A percentile compares a stretch with the other conserved stretches of the same genome.
Evolutionary conservation across 2,888 invertebrate species (phyloP).

Genomic region (Ophion ellenae): DNA sequence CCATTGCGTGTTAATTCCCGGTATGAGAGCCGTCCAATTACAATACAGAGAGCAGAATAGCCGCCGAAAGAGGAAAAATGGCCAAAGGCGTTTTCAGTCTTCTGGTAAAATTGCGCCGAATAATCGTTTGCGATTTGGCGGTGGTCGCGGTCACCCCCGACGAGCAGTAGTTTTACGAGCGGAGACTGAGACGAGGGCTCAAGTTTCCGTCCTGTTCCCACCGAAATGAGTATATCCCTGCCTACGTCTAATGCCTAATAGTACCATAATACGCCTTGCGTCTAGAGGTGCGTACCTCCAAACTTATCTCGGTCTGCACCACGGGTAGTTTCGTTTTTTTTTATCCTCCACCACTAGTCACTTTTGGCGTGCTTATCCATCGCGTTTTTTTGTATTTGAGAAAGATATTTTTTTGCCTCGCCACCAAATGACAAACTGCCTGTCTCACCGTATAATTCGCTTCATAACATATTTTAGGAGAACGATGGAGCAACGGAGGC

Average conservation of each 20-base stretch:
- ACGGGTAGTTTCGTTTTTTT: background rate
- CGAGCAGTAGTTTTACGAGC: slow-evolving; percentile 58
- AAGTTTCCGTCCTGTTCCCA: slow-evolving; percentile 54
- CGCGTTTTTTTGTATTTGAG: background rate
- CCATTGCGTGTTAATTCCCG: slow-evolving; percentile 9
- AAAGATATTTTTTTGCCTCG: slow-evolving; percentile 27
- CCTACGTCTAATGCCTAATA: slow-evolving; percentile 38
- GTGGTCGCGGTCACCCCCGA: slow-evolving; percentile 56
- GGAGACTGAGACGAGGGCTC: slow-evolving; percentile 38
- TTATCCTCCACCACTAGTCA: background rate
- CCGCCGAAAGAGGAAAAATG: slow-evolving; percentile 23
- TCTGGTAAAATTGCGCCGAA: slow-evolving; percentile 72
- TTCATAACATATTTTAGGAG: slow-evolving; percentile 80
- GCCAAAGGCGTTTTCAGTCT: slow-evolving; percentile 50
- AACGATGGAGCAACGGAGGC: slow-evolving; percentile 69
- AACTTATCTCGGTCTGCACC: slow-evolving; percentile 7
- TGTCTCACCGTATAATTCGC: slow-evolving; percentile 75
- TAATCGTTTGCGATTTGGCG: slow-evolving; percentile 68
- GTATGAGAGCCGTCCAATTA: slow-evolving; percentile 36
- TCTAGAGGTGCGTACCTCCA: slow-evolving; percentile 11
- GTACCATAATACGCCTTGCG: slow-evolving; percentile 43
- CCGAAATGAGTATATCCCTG: slow-evolving; percentile 39
- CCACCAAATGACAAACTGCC: slow-evolving; percentile 79
- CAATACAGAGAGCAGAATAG: slow-evolving; percentile 25
- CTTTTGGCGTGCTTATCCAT: slow-evolving; percentile 17